Base-by-base conservation (phyloP, 37 sponge, comb jelly and placozoan genomes). In the Diacarnus erythraeanus region DNA sequence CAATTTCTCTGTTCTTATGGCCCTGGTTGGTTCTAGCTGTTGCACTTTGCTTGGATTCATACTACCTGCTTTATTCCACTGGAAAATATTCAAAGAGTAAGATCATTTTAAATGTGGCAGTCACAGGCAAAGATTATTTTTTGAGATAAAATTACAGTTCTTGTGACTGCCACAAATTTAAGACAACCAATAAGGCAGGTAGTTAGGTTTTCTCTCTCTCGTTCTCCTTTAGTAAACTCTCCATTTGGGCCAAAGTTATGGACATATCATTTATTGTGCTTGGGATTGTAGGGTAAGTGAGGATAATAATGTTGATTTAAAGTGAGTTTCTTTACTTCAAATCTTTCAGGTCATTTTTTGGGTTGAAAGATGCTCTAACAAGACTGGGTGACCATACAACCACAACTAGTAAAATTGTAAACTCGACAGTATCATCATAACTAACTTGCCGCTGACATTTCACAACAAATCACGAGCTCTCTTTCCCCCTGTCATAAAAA, bases 61-160 rank as follows among this genome's bases (percentile, higher is more conserved):
- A 34, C 85, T 97, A 5, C 98, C 98, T n/a, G 98, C 81, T n/a
- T 17, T 94, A 40, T 97, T 97, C 75, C 96, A 97, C 67, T 81
- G 72, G 73, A 78, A 71, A 27, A 44, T 90, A 42, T 90, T 79
- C 64, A 64, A 34, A 71, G 42, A 56, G 91, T 90, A 66, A 64
- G 89, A 23, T 1, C 37, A 54, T 17, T n/a, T n/a, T n/a, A n/a
- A n/a, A n/a, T n/a, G n/a, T n/a, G n/a, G n/a, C n/a, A n/a, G n/a
- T n/a, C n/a, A n/a, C n/a, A n/a, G n/a, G n/a, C n/a, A n/a, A n/a
- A n/a, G n/a, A n/a, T n/a, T n/a, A n/a, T n/a, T n/a, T n/a, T n/a
- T n/a, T n/a, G n/a, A n/a, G n/a, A n/a, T n/a, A n/a, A n/a, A n/a
- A n/a, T n/a, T n/a, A n/a, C n/a, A n/a, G n/a, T n/a, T n/a, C n/a